Base-by-base conservation (phyloP, 2,888 invertebrate species). In the Leucophenga montana region DNA sequence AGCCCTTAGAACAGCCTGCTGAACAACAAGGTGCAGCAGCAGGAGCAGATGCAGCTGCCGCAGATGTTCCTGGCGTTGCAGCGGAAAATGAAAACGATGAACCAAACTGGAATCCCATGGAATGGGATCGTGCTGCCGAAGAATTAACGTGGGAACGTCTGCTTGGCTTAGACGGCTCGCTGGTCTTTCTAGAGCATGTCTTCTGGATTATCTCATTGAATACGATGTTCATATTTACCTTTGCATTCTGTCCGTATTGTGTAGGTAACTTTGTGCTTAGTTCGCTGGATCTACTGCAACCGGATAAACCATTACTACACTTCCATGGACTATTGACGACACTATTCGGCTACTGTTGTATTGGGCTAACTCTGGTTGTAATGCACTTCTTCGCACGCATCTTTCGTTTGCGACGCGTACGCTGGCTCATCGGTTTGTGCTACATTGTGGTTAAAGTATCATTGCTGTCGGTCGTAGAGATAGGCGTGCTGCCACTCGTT, bases 171-270 rank as follows among this genome's bases (percentile, higher is more conserved):
- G 99, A 99, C 89, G 99, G 99, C 0, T 98, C 98, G 0, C 92
- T 99, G 82, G 95, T 98, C 62, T 99, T 99, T 87, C 89, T 99
- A 67, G 99, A 99, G 88, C 99, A 99, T 90, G 98, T 99, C 0
- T 98, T 99, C 87, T 99, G 99, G 99, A 98, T 99, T 27, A 97
- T 99, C 20, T 97, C 98, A 0, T 90, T 99, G 33, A 99, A 99
- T 86, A 97, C 98, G 0, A 91, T 99, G 69, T 99, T 99, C 87
- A 98, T 99, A 76, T 92, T 99, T 74, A 95, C 98, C 20, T 99
- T 99, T 90, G 99, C 98, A 54, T 99, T 97, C 86, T 95, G 95
- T 79, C 99, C 99, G 0, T 98, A 97, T 87, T 97, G 97, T 82
- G 96, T 98, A 89, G 99, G 99, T 0, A 93, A 94, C 80, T 92